Conservation (phyloP, 1,140 invertebrate genomes). For the Euschistus heros region DNA sequence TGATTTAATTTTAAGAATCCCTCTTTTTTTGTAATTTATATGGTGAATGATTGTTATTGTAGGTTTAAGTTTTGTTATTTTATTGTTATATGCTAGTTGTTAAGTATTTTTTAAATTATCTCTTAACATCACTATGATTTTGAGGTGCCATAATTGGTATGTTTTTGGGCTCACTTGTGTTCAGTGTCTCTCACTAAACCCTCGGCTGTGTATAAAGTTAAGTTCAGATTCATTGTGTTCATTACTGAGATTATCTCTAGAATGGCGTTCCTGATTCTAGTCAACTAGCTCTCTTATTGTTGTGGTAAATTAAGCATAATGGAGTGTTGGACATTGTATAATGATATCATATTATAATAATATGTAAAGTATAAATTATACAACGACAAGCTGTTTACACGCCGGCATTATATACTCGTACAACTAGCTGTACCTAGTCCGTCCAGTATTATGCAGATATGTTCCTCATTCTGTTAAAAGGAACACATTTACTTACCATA, state of each 20-base stretch:
- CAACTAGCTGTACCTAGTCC: neutral
- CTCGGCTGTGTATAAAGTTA: neutral
- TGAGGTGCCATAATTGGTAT: constrained; percentile 1
- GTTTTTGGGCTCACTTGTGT: neutral
- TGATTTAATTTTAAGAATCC: too few species aligned
- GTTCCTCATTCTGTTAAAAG: too few species aligned
- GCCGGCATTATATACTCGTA: neutral
- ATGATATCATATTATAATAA: too few species aligned
- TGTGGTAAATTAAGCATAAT: neutral
- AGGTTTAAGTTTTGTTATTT: neutral
- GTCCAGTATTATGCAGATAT: constrained; percentile 5
- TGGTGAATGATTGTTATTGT: neutral
- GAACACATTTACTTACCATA: neutral
- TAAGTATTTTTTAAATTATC: neutral
- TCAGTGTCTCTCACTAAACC: neutral
- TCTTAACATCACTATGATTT: neutral
- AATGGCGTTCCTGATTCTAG: constrained; percentile 8
- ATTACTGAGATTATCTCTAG: constrained; percentile 1
- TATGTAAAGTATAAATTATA: too few species aligned
- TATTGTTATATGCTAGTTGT: neutral
- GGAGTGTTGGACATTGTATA: too few species aligned
- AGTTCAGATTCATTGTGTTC: constrained; percentile 3
- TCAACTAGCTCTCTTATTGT: constrained; percentile 5
- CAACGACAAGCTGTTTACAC: neutral
- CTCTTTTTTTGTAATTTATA: neutral